Evolutionary conservation across 2,888 invertebrate genomes (phyloP).

Genomic region (Cryptosula pallasiana): DNA sequence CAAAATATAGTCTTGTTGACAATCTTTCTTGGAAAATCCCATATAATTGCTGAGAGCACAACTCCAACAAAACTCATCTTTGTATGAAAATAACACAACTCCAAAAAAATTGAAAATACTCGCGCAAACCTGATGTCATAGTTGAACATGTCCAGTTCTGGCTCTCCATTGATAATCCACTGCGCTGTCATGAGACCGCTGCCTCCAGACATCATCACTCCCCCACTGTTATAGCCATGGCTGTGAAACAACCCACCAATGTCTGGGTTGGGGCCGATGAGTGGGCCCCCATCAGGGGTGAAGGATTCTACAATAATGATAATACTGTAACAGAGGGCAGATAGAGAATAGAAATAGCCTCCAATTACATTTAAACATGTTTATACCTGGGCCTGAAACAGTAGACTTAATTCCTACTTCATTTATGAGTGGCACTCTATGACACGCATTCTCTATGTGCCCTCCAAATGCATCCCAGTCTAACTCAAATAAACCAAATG

Average conservation of each 20-base stretch:
- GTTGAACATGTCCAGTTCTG: slow-evolving; percentile 76
- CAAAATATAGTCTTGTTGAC: too few relatives aligned
- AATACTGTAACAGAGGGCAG: too few relatives aligned
- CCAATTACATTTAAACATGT: too few relatives aligned
- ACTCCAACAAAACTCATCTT: too few relatives aligned
- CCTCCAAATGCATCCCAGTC: slow-evolving; percentile 79
- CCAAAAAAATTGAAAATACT: too few relatives aligned
- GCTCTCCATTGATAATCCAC: slow-evolving; percentile 78
- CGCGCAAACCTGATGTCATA: slow-evolving; percentile 84
- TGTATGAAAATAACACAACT: too few relatives aligned
- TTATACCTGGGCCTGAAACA: slow-evolving; percentile 70
- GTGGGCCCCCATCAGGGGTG: slow-evolving; percentile 83
- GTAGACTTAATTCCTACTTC: slow-evolving; percentile 76
- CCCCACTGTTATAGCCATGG: slow-evolving; percentile 83
- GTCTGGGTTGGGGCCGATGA: slow-evolving; percentile 64
- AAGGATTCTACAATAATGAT: slow-evolving; percentile 73
- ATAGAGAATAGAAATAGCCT: too few relatives aligned
- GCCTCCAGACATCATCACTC: slow-evolving; percentile 86
- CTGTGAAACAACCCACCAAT: slow-evolving; percentile 72
- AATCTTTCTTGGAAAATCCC: too few relatives aligned
- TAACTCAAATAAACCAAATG: slow-evolving; percentile 78
- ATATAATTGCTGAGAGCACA: too few relatives aligned
- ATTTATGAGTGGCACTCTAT: slow-evolving; percentile 69
- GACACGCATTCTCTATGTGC: slow-evolving; percentile 66
- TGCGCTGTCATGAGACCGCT: slow-evolving; percentile 77